phyloP scores from a whole-genome alignment of 2,888 invertebrate genomes.

The Nomada hirtipes region DNA sequence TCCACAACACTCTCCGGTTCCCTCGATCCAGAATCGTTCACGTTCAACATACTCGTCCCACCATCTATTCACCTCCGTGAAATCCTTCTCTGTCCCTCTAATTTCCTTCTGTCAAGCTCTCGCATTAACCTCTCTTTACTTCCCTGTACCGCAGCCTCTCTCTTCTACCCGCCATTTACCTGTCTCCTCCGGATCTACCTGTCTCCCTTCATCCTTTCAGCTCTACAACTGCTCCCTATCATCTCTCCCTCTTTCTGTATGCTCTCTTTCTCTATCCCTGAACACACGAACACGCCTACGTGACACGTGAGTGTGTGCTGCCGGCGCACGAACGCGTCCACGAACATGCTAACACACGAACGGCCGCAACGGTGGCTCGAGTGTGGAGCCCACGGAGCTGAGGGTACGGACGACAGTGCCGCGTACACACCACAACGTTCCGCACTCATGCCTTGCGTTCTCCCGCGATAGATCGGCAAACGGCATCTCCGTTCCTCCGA shows the following conservation, averaged over 20 bases:
- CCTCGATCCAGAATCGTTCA: conserved; percentile 34
- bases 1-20: neutral
- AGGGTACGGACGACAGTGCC: conserved; percentile 79
- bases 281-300: conserved; percentile 52
- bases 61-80: conserved; percentile 28
- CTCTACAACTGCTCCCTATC: conserved; percentile 24
- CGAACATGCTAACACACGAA: conserved; percentile 12
- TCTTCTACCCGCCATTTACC: conserved; percentile 55
- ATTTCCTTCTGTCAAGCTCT: conserved; percentile 38
- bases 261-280: conserved; percentile 13
- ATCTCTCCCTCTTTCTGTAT: neutral
- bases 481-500: conserved; percentile 44
- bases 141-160: conserved; percentile 52
- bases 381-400: conserved; percentile 76
- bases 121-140: conserved; percentile 15
- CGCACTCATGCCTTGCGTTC: conserved; percentile 74
- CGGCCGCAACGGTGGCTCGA: conserved; percentile 63
- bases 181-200: conserved; percentile 51
- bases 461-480: conserved; percentile 67
- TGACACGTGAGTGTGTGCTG: conserved; percentile 39
- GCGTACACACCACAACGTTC: conserved; percentile 79
- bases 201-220: conserved; percentile 35
- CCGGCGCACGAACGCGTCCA: conserved; percentile 3
- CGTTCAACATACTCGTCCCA: conserved; percentile 29
- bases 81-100: conserved; percentile 37